Conservation (phyloP, 2,888 invertebrate species). For the Drosophila multiciliata region DNA sequence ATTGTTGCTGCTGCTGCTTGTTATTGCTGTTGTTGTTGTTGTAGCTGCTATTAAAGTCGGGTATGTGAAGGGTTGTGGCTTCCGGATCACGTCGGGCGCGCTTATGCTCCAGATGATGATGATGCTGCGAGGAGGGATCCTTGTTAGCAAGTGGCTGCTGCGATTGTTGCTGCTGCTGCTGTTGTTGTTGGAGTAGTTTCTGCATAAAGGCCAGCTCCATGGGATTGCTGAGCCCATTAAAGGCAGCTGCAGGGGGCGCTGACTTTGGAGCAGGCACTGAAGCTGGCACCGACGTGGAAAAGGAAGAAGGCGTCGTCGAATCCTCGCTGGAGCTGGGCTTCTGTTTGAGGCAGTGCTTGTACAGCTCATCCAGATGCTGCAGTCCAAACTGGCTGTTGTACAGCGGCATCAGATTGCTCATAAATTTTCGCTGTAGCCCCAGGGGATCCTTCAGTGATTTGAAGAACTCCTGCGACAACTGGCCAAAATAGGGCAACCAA, state of each 20-base stretch:
- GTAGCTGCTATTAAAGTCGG: constrained; percentile 80
- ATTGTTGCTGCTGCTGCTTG: constrained; percentile 1
- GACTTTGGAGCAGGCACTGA: constrained; percentile 24
- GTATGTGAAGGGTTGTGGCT: constrained; percentile 43
- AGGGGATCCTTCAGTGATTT: constrained; percentile 82
- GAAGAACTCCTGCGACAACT: constrained; percentile 86
- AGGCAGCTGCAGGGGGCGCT: constrained; percentile 10
- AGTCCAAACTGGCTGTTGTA: constrained; percentile 67
- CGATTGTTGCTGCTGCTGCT: constrained; percentile 66
- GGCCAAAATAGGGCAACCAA: constrained; percentile 89
- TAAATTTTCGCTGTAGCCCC: constrained; percentile 75
- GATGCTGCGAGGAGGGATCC: constrained; percentile 68
- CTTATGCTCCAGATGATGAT: constrained; percentile 66
- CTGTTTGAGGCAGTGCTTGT: constrained; percentile 72
- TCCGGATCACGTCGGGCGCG: constrained; percentile 64
- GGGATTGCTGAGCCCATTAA: constrained; percentile 76
- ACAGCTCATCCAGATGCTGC: constrained; percentile 70
- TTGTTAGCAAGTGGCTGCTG: constrained; percentile 64
- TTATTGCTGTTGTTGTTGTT: constrained; percentile 38
- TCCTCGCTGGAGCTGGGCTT: constrained; percentile 82
- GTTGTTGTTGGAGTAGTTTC: constrained; percentile 88
- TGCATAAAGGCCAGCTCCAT: constrained; percentile 88
- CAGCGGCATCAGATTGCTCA: constrained; percentile 74
- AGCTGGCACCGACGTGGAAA: constrained; percentile 24
- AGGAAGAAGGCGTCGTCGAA: constrained; percentile 20